These are phyloP conservation scores for Acropora yongei DNA, from an alignment of 64 coral and sea anemone species.

Conservation along the genomic window DNA sequence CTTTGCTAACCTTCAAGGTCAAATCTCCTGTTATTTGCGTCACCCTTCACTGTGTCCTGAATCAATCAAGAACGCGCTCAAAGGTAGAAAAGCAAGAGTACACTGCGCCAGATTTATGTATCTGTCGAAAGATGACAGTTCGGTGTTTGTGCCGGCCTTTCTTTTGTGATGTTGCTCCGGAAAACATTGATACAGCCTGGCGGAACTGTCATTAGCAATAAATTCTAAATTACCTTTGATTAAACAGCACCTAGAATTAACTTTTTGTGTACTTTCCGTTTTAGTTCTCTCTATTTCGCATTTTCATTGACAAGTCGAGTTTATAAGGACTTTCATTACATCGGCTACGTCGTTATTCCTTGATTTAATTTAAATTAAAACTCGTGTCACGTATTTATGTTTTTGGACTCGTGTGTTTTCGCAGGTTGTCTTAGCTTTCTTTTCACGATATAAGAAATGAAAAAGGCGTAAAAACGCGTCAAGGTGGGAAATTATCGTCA, in stretches of 20 bases:
- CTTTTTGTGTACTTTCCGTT: neutral
- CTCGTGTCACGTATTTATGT: neutral
- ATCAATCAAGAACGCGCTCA: neutral
- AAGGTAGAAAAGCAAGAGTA: neutral
- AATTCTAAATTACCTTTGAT: constrained; percentile 23
- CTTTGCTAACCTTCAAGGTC: constrained; percentile 22
- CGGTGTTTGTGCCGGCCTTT: neutral
- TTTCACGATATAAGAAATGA: neutral
- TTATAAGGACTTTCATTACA: neutral
- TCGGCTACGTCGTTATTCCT: neutral
- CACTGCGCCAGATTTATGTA: neutral
- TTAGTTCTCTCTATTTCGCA: neutral
- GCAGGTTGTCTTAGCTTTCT: neutral
- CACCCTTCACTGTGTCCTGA: neutral
- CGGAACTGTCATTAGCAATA: neutral
- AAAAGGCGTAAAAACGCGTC: neutral
- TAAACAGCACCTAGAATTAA: constrained; percentile 7
- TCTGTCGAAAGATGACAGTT: neutral
- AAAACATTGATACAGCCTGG: neutral
- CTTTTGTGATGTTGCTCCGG: constrained; percentile 14
- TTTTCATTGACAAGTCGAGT: neutral
- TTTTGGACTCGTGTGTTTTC: neutral
- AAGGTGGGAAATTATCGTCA: neutral
- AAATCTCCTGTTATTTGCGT: neutral
- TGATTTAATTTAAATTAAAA: neutral